Evolutionary conservation across 2,797 vertebrate species (phyloP), one percentile per base, ranked within the genome.

Genomic region (Loriculus beryllinus): DNA sequence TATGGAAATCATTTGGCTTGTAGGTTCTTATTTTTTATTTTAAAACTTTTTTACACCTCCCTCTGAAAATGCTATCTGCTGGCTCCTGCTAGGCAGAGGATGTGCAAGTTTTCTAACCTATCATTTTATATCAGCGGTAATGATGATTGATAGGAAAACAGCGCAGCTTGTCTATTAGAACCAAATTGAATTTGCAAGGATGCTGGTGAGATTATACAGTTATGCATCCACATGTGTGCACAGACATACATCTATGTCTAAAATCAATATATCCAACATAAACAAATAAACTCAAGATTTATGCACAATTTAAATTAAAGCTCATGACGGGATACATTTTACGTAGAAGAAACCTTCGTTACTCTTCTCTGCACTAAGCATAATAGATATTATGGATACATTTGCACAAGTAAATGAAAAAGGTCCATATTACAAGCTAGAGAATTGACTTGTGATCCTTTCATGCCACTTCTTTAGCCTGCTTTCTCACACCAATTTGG

Each of bases 1-100:
- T 92, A 91, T 94, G 92, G 91, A 95, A 93, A 95, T 93, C 1
- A 80, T 81, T 93, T 96, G 68, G 76, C 57, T 91, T 64, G 40
- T 71, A 80, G 29, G 48, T 85, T 68, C 68, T 70, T 77, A 67
- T 70, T 67, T 93, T 90, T 87, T 92, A 92, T 87, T 95, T 91
- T 82, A 80, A 92, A 91, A 43, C n/a, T 48, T 67, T 85, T 95
- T 95, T 82, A 91, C 57, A 70, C 71, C 76, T 93, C 84, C 86
- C 3, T 77, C 87, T 89, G 71, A 92, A 93, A 85, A 71, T 94
- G 37, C 45, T 23, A n/a, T 91, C 60, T 87, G 33, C 64, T 62
- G 37, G 26, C 29, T 92, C 15, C 52, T 70, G 35, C 67, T 89
- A 92, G 37, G 75, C 71, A 91, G 56, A 89, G 13, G 47, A 94